These are phyloP conservation scores for Xiphophorus maculatus DNA, from an alignment of 2,113 vertebrate species.

Conservation along the genomic window DNA sequence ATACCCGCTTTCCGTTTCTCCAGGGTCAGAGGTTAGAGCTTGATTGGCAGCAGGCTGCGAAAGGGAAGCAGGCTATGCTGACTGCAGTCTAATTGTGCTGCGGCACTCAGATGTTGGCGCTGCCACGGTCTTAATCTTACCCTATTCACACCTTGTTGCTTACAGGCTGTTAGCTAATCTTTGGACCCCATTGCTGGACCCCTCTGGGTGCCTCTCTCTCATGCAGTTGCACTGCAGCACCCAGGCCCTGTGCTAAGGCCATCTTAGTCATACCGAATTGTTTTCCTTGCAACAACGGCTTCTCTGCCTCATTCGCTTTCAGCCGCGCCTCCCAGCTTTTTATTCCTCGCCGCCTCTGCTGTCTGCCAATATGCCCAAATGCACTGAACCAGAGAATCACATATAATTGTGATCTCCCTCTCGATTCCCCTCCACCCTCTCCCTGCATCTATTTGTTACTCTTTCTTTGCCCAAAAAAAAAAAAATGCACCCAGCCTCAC, in stretches of 20 bases:
- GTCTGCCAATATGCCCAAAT: constrained; percentile 30
- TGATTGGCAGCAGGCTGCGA: constrained; percentile 74
- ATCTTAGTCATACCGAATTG: constrained; percentile 47
- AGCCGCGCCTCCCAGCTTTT: constrained; percentile 49
- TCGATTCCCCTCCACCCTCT: neutral
- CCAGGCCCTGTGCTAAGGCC: constrained; percentile 7
- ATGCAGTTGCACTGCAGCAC: constrained; percentile 29
- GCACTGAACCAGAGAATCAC: constrained; percentile 42
- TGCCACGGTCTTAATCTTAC: constrained; percentile 40
- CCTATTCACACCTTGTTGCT: constrained; percentile 19
- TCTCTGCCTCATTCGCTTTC: constrained; percentile 59
- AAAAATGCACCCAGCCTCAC: constrained; percentile 19
- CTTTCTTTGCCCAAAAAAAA: neutral
- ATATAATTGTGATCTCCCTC: constrained; percentile 36
- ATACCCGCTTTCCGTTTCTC: constrained; percentile 40
- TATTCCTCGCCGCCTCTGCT: constrained; percentile 25
- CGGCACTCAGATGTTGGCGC: neutral
- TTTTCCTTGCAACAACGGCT: constrained; percentile 47
- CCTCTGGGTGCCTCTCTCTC: constrained; percentile 14
- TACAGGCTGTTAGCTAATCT: constrained; percentile 61
- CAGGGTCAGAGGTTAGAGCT: constrained; percentile 63
- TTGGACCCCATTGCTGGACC: constrained; percentile 39
- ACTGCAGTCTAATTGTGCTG: constrained; percentile 65
- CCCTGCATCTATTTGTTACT: constrained; percentile 7
- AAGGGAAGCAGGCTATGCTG: constrained; percentile 60